Evolutionary conservation across 2,797 vertebrate genomes (phyloP), one percentile per base, ranked within the genome.

Genomic region (Austrolebias charrua): DNA sequence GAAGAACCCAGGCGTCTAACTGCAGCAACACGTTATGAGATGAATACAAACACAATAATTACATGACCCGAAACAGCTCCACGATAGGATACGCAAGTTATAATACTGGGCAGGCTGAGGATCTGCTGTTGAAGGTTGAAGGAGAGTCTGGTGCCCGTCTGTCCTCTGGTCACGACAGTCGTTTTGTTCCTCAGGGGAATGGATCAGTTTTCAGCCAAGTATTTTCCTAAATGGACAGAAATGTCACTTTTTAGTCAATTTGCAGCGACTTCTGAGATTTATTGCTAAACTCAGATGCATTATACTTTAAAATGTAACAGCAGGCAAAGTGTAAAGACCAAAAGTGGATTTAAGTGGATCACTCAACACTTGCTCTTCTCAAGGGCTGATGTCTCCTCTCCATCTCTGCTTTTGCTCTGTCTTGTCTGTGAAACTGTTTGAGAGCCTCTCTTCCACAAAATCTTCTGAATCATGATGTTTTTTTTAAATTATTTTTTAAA

Each of bases 21-120:
- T 78, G 85, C 87, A 83, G 93, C 91, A 92, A 94, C 92, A 95
- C 91, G 94, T 95, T 94, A 92, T 90, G 93, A 92, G 93, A 95
- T 95, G 91, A 93, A 89, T 86, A 92, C 96, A 96, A 92, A 92
- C 95, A 98, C 95, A 88, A 94, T 94, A 95, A 94, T 95, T 94
- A 96, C 94, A 95, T 92, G 86, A 91, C 94, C 94, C 95, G 95
- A 95, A 96, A 97, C 93, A 92, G 93, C 94, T 88, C 94, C 88
- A 92, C 89, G 40, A 90, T 78, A 85, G 78, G 85, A 89, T 83
- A 89, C 83, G 87, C 70, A 93, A 94, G 93, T 94, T 94, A 84
- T 88, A 98, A 96, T 97, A 94, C 87, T 94, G 94, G 92, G 93
- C 90, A 90, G 92, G 89, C 24, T 24, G 24, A 24, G 24, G 24